Evolutionary conservation across 2,797 vertebrate genomes (phyloP).

Genomic region (Oreortyx pictus): DNA sequence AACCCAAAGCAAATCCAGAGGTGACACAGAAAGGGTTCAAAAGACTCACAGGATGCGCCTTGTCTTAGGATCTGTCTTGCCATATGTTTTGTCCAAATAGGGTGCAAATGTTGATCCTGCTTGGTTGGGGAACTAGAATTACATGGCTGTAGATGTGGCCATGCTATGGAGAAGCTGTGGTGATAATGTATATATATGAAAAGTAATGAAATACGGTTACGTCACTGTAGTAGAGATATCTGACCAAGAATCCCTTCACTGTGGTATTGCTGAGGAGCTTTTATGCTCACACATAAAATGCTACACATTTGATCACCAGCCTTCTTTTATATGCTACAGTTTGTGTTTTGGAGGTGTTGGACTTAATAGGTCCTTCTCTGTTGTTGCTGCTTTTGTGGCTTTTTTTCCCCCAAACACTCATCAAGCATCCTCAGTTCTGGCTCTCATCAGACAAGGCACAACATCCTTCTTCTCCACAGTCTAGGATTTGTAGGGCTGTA

Average conservation of each 20-base stretch:
- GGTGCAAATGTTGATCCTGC: neutral
- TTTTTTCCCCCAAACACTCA: neutral
- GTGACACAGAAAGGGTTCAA: constrained; percentile 23
- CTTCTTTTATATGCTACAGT: neutral
- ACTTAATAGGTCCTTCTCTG: neutral
- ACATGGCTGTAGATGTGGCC: neutral
- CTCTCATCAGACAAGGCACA: neutral
- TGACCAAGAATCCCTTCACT: neutral
- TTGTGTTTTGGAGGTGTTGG: neutral
- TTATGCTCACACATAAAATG: neutral
- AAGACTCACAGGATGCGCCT: constrained; percentile 18
- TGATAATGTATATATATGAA: neutral
- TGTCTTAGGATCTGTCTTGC: neutral
- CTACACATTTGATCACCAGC: fast-evolving
- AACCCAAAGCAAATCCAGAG: constrained; percentile 68
- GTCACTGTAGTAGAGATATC: neutral
- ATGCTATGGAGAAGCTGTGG: neutral
- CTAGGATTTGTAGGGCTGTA: neutral
- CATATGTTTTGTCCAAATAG: neutral
- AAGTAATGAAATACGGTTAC: neutral
- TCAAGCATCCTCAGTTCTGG: neutral
- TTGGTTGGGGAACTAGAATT: neutral
- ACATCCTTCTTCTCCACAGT: neutral
- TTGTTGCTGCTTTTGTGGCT: neutral
- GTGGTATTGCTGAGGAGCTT: neutral